Conservation (phyloP, 2,888 invertebrate species). For the Rhynchonema sp. region DNA sequence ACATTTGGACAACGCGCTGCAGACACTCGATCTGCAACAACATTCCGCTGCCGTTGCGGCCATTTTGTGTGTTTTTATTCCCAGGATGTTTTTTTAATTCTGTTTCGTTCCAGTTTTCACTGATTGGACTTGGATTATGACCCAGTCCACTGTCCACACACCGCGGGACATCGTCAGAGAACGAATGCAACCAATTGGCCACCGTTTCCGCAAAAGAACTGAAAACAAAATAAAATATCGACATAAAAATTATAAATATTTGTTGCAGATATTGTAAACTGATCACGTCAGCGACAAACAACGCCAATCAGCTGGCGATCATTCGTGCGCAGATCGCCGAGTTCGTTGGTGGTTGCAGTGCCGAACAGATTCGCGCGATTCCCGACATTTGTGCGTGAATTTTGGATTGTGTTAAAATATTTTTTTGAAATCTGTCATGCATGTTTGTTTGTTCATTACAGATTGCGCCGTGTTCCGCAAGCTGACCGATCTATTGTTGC, state of each 20-base stretch:
- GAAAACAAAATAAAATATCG: no score
- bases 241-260: no score
- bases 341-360: slow-evolving; percentile 65
- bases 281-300: background rate
- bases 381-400: slow-evolving; percentile 57
- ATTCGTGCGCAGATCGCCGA: slow-evolving; percentile 59
- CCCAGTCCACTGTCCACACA: no score
- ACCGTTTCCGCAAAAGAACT: no score
- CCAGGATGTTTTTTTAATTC: no score
- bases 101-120: no score
- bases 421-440: no score
- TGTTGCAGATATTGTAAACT: background rate
- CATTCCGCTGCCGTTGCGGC: slow-evolving; percentile 73
- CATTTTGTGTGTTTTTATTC: slow-evolving; percentile 59
- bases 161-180: no score
- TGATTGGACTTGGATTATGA: no score
- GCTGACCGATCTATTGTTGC: slow-evolving; percentile 41
- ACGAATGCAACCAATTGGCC: no score
- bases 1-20: slow-evolving; percentile 64
- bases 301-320: slow-evolving; percentile 32
- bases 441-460: slow-evolving; percentile 34
- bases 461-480: slow-evolving; percentile 74
- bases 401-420: no score
- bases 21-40: slow-evolving; percentile 70
- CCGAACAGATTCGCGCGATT: slow-evolving; percentile 67